These are phyloP conservation scores for Pithys albifrons DNA, from an alignment of 2,113 vertebrate genomes.

Conservation along the genomic window DNA sequence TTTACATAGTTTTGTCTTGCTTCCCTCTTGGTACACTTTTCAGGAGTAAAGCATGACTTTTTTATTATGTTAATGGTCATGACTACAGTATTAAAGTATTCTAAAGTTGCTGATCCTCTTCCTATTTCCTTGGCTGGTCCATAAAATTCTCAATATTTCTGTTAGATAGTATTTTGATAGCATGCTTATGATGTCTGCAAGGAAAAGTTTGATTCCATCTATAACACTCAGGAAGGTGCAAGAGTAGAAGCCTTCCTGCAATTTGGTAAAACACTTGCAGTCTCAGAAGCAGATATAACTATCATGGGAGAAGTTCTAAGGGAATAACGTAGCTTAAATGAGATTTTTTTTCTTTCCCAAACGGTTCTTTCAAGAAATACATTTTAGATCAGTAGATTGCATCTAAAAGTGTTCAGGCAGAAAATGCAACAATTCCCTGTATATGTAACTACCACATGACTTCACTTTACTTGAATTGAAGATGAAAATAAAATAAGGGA, in stretches of 20 bases:
- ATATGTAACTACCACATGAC: background rate
- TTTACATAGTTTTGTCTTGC: background rate
- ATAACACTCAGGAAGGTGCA: background rate
- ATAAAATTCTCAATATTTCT: background rate
- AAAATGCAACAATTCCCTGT: background rate
- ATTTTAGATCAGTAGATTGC: background rate
- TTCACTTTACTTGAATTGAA: background rate
- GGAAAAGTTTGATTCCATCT: background rate
- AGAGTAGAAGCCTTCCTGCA: background rate
- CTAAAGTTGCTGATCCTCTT: background rate
- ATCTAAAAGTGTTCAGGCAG: background rate
- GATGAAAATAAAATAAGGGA: background rate
- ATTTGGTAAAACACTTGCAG: background rate
- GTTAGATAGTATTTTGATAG: background rate
- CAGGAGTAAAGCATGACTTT: background rate
- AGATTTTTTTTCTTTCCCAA: background rate
- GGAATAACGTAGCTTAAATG: background rate
- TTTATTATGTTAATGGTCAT: background rate
- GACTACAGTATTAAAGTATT: background rate
- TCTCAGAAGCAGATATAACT: background rate
- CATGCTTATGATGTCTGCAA: background rate
- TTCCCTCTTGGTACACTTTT: background rate
- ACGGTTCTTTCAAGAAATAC: background rate
- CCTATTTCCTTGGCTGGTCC: background rate
- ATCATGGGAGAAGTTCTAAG: background rate